phyloP scores from a whole-genome alignment of 1,140 invertebrate species.

The Aphidius ervi region DNA sequence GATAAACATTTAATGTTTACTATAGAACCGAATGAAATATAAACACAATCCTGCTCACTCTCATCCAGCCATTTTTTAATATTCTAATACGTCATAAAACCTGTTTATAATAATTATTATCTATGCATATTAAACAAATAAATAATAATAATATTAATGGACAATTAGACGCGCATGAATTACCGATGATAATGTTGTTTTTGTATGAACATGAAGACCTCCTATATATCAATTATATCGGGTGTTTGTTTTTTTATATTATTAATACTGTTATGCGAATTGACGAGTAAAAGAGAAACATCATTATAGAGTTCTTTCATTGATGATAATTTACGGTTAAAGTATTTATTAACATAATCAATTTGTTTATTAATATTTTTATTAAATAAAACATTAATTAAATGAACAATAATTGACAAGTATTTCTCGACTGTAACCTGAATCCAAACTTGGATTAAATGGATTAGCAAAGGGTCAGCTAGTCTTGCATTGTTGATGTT shows the following conservation, averaged over 20 bases:
- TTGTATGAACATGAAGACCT: slow-evolving; percentile 52
- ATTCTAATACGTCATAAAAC: slow-evolving; percentile 42
- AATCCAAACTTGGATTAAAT: slow-evolving; percentile 47
- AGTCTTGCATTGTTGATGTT: slow-evolving; percentile 55
- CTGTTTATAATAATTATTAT: not conserved
- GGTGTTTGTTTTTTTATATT: slow-evolving; percentile 49
- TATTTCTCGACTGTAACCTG: slow-evolving; percentile 56
- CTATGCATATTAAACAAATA: not conserved
- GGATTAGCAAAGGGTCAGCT: slow-evolving; percentile 59
- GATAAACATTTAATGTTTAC: slow-evolving; percentile 39
- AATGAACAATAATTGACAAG: slow-evolving; percentile 30
- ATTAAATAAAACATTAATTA: slow-evolving; percentile 22
- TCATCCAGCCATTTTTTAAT: slow-evolving; percentile 56
- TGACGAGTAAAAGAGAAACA: slow-evolving; percentile 53
- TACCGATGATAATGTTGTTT: slow-evolving; percentile 27
- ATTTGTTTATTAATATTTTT: slow-evolving; percentile 27
- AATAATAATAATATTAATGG: too few species aligned
- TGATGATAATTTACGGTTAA: slow-evolving; percentile 46
- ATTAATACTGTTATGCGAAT: slow-evolving; percentile 55
- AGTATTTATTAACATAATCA: slow-evolving; percentile 36
- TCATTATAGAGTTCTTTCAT: slow-evolving; percentile 33
- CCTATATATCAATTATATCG: slow-evolving; percentile 58
- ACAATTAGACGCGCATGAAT: slow-evolving; percentile 11
- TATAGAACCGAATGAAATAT: slow-evolving; percentile 51
- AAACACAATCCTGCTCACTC: slow-evolving; percentile 44